Percentiles rank a stretch among this genome's conserved stretches.
phyloP scores from a whole-genome alignment of 2,888 invertebrate genomes.

The Disparrhopalites patrizii region DNA sequence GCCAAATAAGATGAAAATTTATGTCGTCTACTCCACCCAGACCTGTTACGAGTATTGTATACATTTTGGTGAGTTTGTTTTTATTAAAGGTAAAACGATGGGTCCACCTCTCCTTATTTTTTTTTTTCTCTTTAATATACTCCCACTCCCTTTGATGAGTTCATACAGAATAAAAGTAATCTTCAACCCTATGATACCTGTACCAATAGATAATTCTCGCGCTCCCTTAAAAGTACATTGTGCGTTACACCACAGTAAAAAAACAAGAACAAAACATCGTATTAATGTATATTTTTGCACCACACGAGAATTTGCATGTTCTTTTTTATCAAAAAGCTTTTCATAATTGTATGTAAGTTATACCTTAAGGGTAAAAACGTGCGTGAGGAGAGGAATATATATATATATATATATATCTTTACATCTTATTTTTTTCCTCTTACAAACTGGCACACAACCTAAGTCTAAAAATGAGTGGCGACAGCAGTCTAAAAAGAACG shows the following conservation, averaged over 20 bases:
- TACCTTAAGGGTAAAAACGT: no score
- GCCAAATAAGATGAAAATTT: not conserved
- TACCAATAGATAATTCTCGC: no score
- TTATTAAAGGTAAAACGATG: not conserved
- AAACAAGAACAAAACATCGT: not conserved
- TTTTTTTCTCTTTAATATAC: not conserved
- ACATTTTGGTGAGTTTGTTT: no score
- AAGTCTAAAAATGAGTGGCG: no score
- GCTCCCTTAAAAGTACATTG: no score
- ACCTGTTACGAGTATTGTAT: not conserved
- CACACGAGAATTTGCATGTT: no score
- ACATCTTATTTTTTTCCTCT: not conserved
- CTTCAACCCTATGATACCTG: not conserved
- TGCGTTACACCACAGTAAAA: no score
- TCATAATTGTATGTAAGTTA: no score
- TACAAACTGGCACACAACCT: not conserved
- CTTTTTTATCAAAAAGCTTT: no score
- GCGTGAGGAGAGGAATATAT: no score
- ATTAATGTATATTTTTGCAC: slow-evolving; percentile 22
- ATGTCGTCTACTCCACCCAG: slow-evolving; percentile 8
- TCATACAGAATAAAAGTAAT: not conserved
- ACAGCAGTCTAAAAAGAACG: no score
- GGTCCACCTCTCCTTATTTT: not conserved
- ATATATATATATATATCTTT: slow-evolving; percentile 22
- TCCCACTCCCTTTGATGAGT: not conserved